Evolutionary conservation across 2,113 vertebrate species (phyloP), one percentile per base, ranked within the genome.

Genomic region (Manacus vitellinus): DNA sequence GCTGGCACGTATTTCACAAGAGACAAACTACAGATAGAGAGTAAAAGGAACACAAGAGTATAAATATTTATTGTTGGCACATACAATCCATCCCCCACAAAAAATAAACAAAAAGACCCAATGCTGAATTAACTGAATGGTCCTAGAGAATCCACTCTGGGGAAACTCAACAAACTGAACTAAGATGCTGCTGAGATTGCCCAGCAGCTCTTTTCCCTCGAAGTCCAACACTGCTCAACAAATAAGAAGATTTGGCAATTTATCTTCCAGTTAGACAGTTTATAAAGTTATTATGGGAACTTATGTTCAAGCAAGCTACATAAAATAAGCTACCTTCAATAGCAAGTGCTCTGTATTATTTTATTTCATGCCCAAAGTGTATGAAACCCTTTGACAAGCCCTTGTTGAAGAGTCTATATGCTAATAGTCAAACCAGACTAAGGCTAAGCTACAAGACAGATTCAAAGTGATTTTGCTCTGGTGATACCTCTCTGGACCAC

Each of bases 21-120:
- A 96, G 85, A 92, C 68, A 84, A 84, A 96, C 92, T 24, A 84
- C 85, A 93, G 85, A 95, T 44, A 94, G 3, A 68, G n/a, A 77
- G 56, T 74, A 75, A 88, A 70, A 91, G 76, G 37, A 92, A 94
- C 39, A 89, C 41, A 89, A 8, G 56, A 92, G 56, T 23, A 71
- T 59, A 95, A 96, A 96, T 91, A 96, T 97, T 97, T 93, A 92
- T 56, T 93, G 73, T 61, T 92, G 83, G 83, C 91, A 94, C 62
- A 54, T 14, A 49, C 44, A 33, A 58, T 62, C 72, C 79, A 75
- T 77, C 66, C 20, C 25, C 91, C 70, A 79, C 72, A 35, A 91
- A 78, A 93, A 56, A 78, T 21, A 88, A 93, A 79, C 65, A 33
- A 90, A 84, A 70, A 68, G 76, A 5, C 3, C 25, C 80, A 77